phyloP scores from a whole-genome alignment of 2,888 invertebrate species.

The Clanis bilineata region DNA sequence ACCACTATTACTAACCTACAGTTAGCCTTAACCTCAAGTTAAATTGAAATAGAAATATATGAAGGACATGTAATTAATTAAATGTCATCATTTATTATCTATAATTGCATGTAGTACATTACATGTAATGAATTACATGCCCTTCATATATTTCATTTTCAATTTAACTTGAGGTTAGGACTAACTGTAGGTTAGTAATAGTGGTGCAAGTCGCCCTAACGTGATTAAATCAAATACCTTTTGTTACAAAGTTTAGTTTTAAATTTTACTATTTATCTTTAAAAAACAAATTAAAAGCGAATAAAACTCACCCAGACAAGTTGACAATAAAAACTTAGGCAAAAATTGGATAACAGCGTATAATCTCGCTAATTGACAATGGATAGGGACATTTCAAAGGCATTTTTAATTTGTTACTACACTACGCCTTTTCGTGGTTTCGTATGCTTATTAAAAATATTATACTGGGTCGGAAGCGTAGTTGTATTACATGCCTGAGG shows the following conservation, averaged over 20 bases:
- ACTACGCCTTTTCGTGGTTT: neutral
- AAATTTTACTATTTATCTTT: neutral
- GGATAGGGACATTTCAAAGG: conserved; percentile 4
- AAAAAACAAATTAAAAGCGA: conserved; percentile 2
- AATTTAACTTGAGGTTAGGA: too few relatives aligned
- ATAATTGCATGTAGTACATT: too few relatives aligned
- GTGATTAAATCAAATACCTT: neutral
- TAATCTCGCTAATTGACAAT: conserved; percentile 5
- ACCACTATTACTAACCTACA: too few relatives aligned
- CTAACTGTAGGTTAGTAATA: too few relatives aligned
- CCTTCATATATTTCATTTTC: too few relatives aligned
- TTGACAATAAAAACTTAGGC: conserved; percentile 1
- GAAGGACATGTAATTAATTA: too few relatives aligned
- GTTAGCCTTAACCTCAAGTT: too few relatives aligned
- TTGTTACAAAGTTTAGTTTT: neutral
- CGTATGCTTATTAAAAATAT: neutral
- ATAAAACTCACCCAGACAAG: conserved; percentile 5
- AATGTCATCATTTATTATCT: too few relatives aligned
- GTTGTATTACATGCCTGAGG: too few relatives aligned
- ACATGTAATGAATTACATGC: too few relatives aligned
- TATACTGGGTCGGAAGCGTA: too few relatives aligned
- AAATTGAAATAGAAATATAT: too few relatives aligned
- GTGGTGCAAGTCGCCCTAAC: neutral
- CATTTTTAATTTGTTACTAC: neutral
- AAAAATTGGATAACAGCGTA: conserved; percentile 1